Percentiles rank a stretch among this genome's conserved stretches.
Evolutionary conservation across 2,113 vertebrate species (phyloP).

Genomic region (Sinocyclocheilus maitianheensis): DNA sequence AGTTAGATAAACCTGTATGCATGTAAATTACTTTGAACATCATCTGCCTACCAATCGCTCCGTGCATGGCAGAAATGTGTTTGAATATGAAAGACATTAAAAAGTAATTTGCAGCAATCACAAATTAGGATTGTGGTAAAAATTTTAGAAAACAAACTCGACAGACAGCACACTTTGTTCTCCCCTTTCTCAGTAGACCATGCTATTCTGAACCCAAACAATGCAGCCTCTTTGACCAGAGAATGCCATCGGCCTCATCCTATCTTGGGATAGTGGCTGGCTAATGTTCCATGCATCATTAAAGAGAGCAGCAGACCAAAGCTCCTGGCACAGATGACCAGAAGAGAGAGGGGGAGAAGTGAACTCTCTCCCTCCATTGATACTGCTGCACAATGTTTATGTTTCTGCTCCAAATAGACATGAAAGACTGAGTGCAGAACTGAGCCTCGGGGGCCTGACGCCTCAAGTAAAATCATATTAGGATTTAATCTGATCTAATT

Average conservation of each 20-base stretch:
- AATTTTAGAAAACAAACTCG: constrained; percentile 25
- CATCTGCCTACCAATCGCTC: not conserved
- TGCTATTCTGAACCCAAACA: constrained; percentile 42
- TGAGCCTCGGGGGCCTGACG: not conserved
- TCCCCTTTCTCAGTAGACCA: constrained; percentile 23
- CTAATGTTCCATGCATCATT: constrained; percentile 48
- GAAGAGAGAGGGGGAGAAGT: not conserved
- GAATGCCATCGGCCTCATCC: constrained; percentile 16
- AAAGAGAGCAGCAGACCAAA: constrained; percentile 45
- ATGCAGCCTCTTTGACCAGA: constrained; percentile 38
- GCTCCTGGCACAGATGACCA: constrained; percentile 41
- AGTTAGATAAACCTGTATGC: not conserved
- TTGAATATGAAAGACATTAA: not conserved
- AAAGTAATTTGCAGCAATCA: not conserved
- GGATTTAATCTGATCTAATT: constrained; percentile 32
- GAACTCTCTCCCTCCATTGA: constrained; percentile 16
- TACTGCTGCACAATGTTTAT: constrained; percentile 21
- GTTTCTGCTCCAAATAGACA: constrained; percentile 32
- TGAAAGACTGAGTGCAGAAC: constrained; percentile 18
- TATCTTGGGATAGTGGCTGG: constrained; percentile 40
- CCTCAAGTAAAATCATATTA: constrained; percentile 23
- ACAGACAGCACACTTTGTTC: constrained; percentile 37
- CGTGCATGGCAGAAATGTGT: not conserved
- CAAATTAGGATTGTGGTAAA: not conserved
- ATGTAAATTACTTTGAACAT: not conserved